phyloP scores from a whole-genome alignment of 2,888 invertebrate species.

The Trachelus tabidus region DNA sequence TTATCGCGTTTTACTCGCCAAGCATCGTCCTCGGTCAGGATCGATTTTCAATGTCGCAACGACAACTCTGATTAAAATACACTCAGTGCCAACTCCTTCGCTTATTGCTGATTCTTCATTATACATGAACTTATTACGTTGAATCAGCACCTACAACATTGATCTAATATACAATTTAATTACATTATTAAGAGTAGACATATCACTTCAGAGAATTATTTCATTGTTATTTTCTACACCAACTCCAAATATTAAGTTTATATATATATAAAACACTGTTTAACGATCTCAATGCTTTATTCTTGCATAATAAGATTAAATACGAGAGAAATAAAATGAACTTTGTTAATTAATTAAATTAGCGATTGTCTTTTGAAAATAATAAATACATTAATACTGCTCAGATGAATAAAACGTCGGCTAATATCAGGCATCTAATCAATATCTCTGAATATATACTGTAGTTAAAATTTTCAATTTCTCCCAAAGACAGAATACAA shows the following conservation, averaged over 20 bases:
- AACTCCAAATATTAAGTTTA: background rate
- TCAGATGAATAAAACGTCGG: background rate
- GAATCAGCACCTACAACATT: conserved; percentile 9
- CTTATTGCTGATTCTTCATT: conserved; percentile 10
- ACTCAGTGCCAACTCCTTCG: background rate
- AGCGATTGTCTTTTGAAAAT: background rate
- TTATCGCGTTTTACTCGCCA: background rate
- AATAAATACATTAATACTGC: background rate
- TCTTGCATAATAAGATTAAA: background rate
- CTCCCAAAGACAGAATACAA: background rate
- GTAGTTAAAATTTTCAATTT: background rate
- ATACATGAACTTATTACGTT: conserved; percentile 1
- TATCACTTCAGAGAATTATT: background rate
- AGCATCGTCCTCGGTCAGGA: background rate
- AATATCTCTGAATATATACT: background rate
- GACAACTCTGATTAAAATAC: background rate
- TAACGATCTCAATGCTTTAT: background rate
- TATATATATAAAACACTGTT: no score
- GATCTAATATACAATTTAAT: background rate
- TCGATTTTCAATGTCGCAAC: background rate
- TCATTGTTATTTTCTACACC: background rate
- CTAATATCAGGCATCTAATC: background rate
- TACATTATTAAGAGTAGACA: background rate
- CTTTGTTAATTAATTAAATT: background rate
- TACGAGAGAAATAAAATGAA: background rate